Conservation (phyloP, 2,888 invertebrate species). For the Lasioglossum zephyrum region DNA sequence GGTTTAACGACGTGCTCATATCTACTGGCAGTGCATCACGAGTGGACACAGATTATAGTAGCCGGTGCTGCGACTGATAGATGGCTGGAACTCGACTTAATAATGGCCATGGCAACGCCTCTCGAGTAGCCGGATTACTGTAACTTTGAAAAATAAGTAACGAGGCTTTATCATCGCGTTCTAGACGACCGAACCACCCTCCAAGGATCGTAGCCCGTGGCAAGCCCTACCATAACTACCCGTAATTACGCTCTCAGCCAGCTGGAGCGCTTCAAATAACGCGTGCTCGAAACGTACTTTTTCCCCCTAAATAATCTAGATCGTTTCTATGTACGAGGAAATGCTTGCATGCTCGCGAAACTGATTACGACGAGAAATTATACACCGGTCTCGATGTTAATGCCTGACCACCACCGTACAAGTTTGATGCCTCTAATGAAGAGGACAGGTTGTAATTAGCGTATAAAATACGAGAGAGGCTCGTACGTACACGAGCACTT, state of each 20-base stretch:
- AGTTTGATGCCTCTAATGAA: not conserved
- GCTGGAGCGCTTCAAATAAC: not conserved
- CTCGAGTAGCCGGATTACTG: slow-evolving; percentile 63
- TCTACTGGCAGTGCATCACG: slow-evolving; percentile 60
- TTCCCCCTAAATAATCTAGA: slow-evolving; percentile 23
- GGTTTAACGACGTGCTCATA: slow-evolving; percentile 61
- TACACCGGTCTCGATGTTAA: not conserved
- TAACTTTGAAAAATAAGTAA: slow-evolving; percentile 67
- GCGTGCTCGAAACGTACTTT: slow-evolving; percentile 22
- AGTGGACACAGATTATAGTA: slow-evolving; percentile 66
- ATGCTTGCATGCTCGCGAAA: slow-evolving; percentile 31
- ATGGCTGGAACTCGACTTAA: slow-evolving; percentile 68
- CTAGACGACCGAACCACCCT: slow-evolving; percentile 8
- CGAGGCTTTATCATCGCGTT: slow-evolving; percentile 52
- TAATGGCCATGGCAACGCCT: slow-evolving; percentile 70
- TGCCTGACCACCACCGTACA: not conserved
- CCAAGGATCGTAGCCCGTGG: slow-evolving; percentile 19
- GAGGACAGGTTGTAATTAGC: not conserved
- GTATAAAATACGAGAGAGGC: not conserved
- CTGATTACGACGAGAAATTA: slow-evolving; percentile 34
- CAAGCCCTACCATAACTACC: not conserved
- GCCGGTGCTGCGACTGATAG: slow-evolving; percentile 66
- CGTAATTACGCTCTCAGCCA: slow-evolving; percentile 35
- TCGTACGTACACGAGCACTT: not conserved
- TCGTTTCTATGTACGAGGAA: slow-evolving; percentile 22